Base-by-base conservation (phyloP, 2,888 invertebrate species). In the Troilus luridus region DNA sequence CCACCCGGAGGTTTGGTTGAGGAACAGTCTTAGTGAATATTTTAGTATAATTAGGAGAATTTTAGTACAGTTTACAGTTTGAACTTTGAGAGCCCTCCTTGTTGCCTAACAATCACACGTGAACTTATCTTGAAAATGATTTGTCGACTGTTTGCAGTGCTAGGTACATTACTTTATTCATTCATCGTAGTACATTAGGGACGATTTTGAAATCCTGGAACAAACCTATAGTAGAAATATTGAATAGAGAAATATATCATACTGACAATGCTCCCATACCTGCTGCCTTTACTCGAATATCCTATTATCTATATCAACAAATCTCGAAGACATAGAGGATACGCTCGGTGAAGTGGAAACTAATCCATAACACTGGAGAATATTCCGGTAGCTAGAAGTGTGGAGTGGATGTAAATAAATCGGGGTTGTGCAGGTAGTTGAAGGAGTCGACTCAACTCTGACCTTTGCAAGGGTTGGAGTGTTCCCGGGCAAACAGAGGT, bases 361-460 rank as follows among this genome's bases (percentile, higher is more conserved):
- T 77, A 77, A 27, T 77, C 72, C 72, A 41, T 27, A 41, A 17
- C 27, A 27, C 72, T 27, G 72, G 24, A 77, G 72, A 41, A 77
- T 77, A 77, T 77, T 67, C 67, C 67, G 14, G 67, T 24, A 67
- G 67, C 72, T 27, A 17, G 27, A 41, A 77, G 72, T 17, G 41
- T 12, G 72, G 41, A 77, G 72, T 77, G 72, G 27, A 77, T 77
- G 41, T 41, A 77, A 77, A 77, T 41, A 77, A 77, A 77, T 27
- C 72, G 27, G 72, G 1, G 8, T 41, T 19, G 72, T 77, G 19
- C 12, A 77, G 72, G 72, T 19, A 77, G 72, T 41, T 27, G 72
- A 2, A 24, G 24, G 67, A 24, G 24, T 14, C 9, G 1, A 7
- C 27, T 41, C 10, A 77, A 77, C 72, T 77, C 27, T 77, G 72